phyloP scores from a whole-genome alignment of 2,113 vertebrate genomes.

The Nothoprocta pentlandii region DNA sequence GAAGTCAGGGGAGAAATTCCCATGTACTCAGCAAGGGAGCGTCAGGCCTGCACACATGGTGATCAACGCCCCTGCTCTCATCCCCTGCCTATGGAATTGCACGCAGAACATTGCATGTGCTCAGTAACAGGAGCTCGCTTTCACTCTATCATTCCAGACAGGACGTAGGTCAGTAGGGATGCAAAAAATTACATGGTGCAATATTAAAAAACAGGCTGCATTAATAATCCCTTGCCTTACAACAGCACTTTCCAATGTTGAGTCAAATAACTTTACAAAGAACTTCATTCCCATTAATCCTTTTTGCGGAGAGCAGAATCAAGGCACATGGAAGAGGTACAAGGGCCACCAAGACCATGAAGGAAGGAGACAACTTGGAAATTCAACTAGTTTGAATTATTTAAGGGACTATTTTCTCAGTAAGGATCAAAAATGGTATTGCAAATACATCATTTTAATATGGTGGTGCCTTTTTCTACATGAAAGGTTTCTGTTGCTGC shows the following conservation, averaged over 20 bases:
- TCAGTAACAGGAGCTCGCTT: neutral
- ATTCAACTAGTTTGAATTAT: constrained; percentile 4
- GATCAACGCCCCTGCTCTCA: neutral
- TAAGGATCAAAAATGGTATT: constrained; percentile 46
- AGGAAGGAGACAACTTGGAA: neutral
- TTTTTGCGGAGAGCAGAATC: neutral
- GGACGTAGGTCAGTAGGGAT: neutral
- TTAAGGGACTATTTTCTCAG: neutral
- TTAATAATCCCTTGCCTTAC: neutral
- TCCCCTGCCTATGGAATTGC: neutral
- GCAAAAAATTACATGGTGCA: neutral
- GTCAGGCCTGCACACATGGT: neutral
- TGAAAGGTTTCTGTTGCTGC: constrained; percentile 2
- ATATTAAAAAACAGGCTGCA: neutral
- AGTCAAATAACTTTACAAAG: neutral
- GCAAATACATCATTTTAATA: neutral
- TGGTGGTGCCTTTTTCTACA: neutral
- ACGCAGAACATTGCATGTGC: neutral
- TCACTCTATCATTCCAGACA: neutral
- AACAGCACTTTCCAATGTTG: neutral
- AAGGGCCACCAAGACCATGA: neutral
- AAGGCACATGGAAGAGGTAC: constrained; percentile 19
- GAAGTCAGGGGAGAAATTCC: neutral
- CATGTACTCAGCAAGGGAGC: neutral
- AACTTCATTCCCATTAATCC: neutral